Conservation (phyloP, 2,888 invertebrate species). For the Ornithoptera priamus region DNA sequence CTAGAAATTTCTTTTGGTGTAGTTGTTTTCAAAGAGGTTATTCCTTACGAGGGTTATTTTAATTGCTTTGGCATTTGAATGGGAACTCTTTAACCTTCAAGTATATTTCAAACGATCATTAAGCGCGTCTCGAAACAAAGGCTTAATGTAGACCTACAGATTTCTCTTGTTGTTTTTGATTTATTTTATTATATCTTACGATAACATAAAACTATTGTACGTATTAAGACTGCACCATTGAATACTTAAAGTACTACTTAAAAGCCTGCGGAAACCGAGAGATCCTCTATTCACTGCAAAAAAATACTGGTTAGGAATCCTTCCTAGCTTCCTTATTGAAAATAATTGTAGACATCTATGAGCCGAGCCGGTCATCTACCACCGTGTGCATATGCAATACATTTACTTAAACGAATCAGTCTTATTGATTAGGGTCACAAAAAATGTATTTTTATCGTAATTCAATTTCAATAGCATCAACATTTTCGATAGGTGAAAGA, state of each 20-base stretch:
- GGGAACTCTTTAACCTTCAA: conserved; percentile 9
- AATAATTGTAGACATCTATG: neutral
- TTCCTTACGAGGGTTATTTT: conserved; percentile 11
- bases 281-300: neutral
- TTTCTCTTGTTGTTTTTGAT: neutral
- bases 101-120: conserved; percentile 13
- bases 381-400: neutral
- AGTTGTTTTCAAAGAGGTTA: neutral
- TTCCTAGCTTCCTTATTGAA: neutral
- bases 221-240: neutral
- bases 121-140: conserved; percentile 13
- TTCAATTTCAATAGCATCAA: conserved; percentile 25
- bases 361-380: neutral
- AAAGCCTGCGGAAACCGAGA: neutral
- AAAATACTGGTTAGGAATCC: neutral
- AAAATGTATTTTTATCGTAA: neutral
- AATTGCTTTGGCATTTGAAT: conserved; percentile 19
- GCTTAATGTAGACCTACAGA: neutral
- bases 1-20: neutral
- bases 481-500: conserved; percentile 51
- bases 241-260: neutral
- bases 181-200: neutral
- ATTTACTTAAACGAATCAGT: too few species aligned
- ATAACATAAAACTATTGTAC: neutral
- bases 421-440: too few species aligned